Percentiles rank a stretch among this genome's conserved stretches.
phyloP scores from a whole-genome alignment of 2,888 invertebrate genomes.

The Drosophila infuscata region DNA sequence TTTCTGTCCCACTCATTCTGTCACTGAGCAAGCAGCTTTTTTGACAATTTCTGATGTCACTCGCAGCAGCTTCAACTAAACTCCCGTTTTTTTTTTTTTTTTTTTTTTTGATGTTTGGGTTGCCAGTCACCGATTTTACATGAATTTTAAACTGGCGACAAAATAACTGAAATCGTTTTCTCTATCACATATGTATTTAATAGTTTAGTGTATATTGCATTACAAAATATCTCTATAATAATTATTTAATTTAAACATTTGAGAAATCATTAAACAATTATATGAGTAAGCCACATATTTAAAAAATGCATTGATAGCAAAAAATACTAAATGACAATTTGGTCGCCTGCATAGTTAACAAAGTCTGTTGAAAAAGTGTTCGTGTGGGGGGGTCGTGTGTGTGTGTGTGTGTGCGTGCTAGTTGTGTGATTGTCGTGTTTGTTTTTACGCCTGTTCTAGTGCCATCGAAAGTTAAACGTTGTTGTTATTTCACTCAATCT shows the following conservation, averaged over 20 bases:
- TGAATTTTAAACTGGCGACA: conserved; percentile 31
- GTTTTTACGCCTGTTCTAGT: conserved; percentile 57
- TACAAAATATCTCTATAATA: neutral
- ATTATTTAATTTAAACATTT: neutral
- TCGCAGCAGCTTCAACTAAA: conserved; percentile 27
- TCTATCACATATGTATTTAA: too few relatives aligned
- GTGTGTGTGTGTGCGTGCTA: neutral
- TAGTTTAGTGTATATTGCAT: neutral
- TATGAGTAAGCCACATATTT: neutral
- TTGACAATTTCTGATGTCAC: conserved; percentile 36
- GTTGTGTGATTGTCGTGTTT: conserved; percentile 13
- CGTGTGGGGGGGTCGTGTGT: neutral
- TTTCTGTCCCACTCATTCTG: neutral
- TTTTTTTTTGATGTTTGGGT: neutral
- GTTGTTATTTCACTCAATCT: conserved; percentile 54
- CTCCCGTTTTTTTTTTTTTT: conserved; percentile 3
- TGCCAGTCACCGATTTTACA: conserved; percentile 13
- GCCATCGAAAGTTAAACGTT: conserved; percentile 51
- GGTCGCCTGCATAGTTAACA: conserved; percentile 38
- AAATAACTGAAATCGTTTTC: conserved; percentile 10
- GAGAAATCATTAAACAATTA: neutral
- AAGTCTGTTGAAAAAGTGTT: neutral
- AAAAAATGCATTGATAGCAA: neutral
- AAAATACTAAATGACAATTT: conserved; percentile 12
- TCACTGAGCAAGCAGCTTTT: conserved; percentile 4